Evolutionary conservation across 2,888 invertebrate genomes (phyloP), one percentile per base, ranked within the genome.

Genomic region (Malthinus flaveolus): DNA sequence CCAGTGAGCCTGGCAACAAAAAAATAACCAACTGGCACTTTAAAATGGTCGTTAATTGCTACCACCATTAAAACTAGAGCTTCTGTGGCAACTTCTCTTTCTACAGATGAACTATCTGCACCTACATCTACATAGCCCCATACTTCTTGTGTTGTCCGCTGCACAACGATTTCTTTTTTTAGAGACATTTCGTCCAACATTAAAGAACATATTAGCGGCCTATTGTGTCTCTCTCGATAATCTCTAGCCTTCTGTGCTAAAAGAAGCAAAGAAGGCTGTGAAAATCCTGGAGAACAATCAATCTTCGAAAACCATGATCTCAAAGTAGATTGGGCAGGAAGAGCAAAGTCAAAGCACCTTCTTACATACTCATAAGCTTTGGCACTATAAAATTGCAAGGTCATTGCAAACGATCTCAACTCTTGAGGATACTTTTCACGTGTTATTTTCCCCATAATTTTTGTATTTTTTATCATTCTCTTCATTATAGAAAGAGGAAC

Each of bases 371-470:
- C 49, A 46, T 75, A 74, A 3, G 71, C 74, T 56, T 63, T 68
- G n/a, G 70, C 68, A 0, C 72, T 73, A 48, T 73, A 72, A 53
- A 70, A 75, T 48, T 74, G 67, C 3, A 74, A 55, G 4, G 73
- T 73, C 4, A 54, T 12, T 2, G 56, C 46, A 50, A 57, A 57
- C 5, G 32, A 54, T 51, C 47, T 13, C 10, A 57, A 15, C 15
- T 51, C 51, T n/a, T 50, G 51, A 3, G 44, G 37, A 39, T 57
- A 52, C 31, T 33, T 55, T 36, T 35, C n/a, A 23, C n/a, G 10
- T 13, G 23, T 8, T 13, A 5, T 11, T 42, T 13, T 13, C n/a
- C 8, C 8, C 42, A n/a, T 7, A 11, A 11, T 35, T 35, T 35
- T 35, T 11, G 5, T 35, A 35, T 35, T 35, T 11, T 1, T 35